Conservation (phyloP, 2,888 invertebrate genomes). For the Orchestes rusci region DNA sequence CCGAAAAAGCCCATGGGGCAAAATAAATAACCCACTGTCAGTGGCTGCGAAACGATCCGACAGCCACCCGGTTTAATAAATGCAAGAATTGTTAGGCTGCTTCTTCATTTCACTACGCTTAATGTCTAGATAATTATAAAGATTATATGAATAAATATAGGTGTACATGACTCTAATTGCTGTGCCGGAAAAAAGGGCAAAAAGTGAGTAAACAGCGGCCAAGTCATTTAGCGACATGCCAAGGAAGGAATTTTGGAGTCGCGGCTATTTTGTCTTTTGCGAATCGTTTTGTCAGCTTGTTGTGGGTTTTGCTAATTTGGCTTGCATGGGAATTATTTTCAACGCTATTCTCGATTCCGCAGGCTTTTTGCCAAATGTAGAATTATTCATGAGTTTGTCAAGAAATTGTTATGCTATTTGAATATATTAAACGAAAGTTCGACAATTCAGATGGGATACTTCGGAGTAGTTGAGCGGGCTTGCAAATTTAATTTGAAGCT, state of each 20-base stretch:
- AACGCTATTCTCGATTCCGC: too few species aligned
- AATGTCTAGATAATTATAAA: slow-evolving; percentile 16
- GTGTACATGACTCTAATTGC: slow-evolving; percentile 18
- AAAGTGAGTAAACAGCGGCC: slow-evolving; percentile 17
- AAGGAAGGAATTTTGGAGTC: slow-evolving; percentile 5
- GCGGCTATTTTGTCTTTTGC: background rate
- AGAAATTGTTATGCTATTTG: background rate
- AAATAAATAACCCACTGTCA: too few species aligned
- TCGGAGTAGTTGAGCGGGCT: too few species aligned
- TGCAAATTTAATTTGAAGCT: too few species aligned
- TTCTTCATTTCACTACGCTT: slow-evolving; percentile 8
- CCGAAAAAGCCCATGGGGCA: too few species aligned
- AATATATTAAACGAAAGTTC: background rate
- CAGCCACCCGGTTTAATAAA: too few species aligned
- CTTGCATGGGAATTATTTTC: too few species aligned
- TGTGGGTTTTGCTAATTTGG: too few species aligned
- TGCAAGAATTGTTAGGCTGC: slow-evolving; percentile 11
- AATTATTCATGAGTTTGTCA: background rate
- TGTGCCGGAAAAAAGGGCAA: slow-evolving; percentile 8
- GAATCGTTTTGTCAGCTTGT: too few species aligned
- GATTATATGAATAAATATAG: slow-evolving; percentile 19
- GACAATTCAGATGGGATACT: too few species aligned
- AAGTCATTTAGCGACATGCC: slow-evolving; percentile 17
- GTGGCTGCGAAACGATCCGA: too few species aligned
- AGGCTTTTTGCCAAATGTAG: too few species aligned